Evolutionary conservation across 1,140 invertebrate species (phyloP).

Genomic region (Caenorhabditis tropicalis): DNA sequence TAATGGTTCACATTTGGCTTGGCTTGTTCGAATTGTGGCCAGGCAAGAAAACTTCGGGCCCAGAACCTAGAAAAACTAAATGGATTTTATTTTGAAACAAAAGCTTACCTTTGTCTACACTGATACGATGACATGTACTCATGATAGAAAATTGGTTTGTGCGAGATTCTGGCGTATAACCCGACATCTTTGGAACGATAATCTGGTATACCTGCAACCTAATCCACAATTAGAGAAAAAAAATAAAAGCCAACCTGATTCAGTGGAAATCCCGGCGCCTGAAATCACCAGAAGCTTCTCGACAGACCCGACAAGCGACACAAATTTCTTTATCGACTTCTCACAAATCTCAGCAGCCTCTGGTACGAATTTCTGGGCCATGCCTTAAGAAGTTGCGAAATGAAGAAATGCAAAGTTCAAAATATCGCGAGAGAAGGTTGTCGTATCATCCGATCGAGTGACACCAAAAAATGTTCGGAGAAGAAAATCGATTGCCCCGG

Average conservation of each 20-base stretch:
- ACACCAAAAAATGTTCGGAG: too few relatives aligned
- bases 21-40: constrained; percentile 79
- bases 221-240: not conserved
- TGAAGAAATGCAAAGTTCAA: too few relatives aligned
- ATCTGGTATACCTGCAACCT: constrained; percentile 75
- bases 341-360: not conserved
- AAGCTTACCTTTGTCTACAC: constrained; percentile 76
- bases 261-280: constrained; percentile 93
- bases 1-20: constrained; percentile 75
- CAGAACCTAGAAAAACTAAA: constrained; percentile 79
- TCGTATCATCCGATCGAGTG: too few relatives aligned
- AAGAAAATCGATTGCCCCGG: too few relatives aligned
- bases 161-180: constrained; percentile 83
- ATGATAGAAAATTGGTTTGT: constrained; percentile 82
- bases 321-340: not conserved
- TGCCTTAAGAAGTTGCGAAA: too few relatives aligned
- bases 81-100: not conserved
- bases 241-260: constrained; percentile 80
- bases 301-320: not conserved
- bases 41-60: constrained; percentile 92
- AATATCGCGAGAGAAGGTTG: too few relatives aligned
- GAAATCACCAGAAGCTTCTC: constrained; percentile 79
- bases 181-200: constrained; percentile 92
- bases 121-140: constrained; percentile 82
- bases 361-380: not conserved